A percentile compares a stretch with the other conserved stretches of the same genome.
Conservation (phyloP, 2,113 vertebrate species). For the Damaliscus lunatus region DNA sequence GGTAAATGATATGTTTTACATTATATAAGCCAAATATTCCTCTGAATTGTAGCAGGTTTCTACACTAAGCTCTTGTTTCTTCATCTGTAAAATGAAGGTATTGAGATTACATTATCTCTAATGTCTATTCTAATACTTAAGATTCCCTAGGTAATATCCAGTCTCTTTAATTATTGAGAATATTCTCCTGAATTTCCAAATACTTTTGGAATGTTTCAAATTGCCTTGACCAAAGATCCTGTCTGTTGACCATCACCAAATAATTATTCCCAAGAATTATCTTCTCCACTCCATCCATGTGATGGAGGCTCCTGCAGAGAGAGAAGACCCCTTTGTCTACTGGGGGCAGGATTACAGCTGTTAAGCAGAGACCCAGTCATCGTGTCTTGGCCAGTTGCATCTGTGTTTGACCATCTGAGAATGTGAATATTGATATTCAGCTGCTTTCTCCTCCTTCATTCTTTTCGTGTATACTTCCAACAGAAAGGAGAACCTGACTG, state of each 20-base stretch:
- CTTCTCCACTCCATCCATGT: background rate
- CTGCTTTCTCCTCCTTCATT: background rate
- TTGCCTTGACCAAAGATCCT: background rate
- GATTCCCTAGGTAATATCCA: background rate
- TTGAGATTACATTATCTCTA: background rate
- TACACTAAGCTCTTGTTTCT: background rate
- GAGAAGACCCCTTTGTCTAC: background rate
- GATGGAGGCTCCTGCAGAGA: background rate
- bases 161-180: background rate
- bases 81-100: background rate
- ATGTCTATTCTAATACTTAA: background rate
- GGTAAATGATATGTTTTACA: background rate
- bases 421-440: background rate
- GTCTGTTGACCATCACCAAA: background rate
- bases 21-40: background rate
- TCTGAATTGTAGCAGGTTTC: background rate
- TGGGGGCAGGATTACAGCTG: background rate
- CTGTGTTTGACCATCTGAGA: background rate
- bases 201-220: background rate
- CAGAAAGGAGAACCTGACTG: conserved; percentile 86
- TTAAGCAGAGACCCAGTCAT: background rate
- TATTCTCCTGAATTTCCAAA: background rate
- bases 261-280: background rate
- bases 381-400: background rate
- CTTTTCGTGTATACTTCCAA: conserved; percentile 47